These are phyloP conservation scores for Actinernus sp. DNA, from an alignment of 92 coral and sea anemone species.

Conservation along the genomic window DNA sequence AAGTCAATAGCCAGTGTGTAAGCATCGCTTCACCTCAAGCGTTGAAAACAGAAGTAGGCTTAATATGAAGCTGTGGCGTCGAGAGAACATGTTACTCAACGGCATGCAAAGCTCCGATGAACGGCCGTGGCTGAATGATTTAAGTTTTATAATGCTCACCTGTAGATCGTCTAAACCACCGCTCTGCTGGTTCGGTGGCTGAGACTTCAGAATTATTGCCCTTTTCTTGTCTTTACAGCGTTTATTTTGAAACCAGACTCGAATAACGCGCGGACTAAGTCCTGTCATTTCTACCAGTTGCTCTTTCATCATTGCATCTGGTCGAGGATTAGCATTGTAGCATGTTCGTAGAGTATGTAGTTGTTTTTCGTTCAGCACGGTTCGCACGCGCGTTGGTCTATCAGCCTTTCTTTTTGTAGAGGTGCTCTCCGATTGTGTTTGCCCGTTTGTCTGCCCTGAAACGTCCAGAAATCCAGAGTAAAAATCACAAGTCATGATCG, in stretches of 20 bases:
- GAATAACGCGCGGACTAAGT: slow-evolving; percentile 95
- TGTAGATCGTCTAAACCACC: slow-evolving; percentile 95
- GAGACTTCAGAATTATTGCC: slow-evolving; percentile 85
- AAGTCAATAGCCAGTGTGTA: neutral
- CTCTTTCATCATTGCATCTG: slow-evolving; percentile 99
- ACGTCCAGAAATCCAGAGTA: too few species aligned
- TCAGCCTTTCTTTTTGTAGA: slow-evolving; percentile 76
- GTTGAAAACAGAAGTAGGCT: neutral
- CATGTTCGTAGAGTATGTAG: slow-evolving; percentile 96
- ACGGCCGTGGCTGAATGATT: too few species aligned
- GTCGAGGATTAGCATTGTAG: slow-evolving; percentile 98
- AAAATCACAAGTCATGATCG: too few species aligned
- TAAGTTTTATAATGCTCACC: too few species aligned
- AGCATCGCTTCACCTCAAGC: neutral
- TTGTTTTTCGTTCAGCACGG: slow-evolving; percentile 97
- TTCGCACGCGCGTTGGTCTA: slow-evolving; percentile 90
- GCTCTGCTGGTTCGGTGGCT: slow-evolving; percentile 69
- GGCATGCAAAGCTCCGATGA: too few species aligned
- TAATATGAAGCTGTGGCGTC: too few species aligned
- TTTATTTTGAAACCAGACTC: slow-evolving; percentile 99
- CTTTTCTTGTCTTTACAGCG: slow-evolving; percentile 99
- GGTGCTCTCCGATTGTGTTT: slow-evolving; percentile 52
- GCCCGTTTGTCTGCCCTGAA: slow-evolving; percentile 82
- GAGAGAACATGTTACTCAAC: too few species aligned
- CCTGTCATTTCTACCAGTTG: slow-evolving; percentile 99